Evolutionary conservation across 2,113 vertebrate species (phyloP), one percentile per base, ranked within the genome.

Genomic region (Albula goreensis): DNA sequence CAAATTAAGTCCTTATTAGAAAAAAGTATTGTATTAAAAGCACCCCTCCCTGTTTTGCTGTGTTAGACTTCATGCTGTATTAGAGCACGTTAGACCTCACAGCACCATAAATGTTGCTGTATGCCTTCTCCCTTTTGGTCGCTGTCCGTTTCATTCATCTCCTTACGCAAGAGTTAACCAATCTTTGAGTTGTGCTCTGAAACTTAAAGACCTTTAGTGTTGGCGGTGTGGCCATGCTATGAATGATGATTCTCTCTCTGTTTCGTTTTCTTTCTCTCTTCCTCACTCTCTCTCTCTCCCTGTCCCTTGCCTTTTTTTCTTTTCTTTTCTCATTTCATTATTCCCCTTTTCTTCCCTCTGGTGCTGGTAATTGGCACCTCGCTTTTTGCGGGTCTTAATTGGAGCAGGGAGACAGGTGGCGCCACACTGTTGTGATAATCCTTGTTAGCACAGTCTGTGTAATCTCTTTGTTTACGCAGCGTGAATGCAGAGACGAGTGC

Each of bases 381-480:
- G 56, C 90, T 95, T 94, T 92, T 90, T 91, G 87, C 91, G 91
- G 95, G 96, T 96, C 97, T 97, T 97, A 98, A 97, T 96, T 95
- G 93, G 93, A 94, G 94, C 93, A 95, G 93, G 94, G 95, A 95
- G 96, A 94, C 96, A 97, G 97, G 96, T 96, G 96, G 95, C 85
- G 90, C 96, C 96, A 94, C 95, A 95, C 93, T 97, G 91, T 96
- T 96, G 95, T 96, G 95, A 95, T 98, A 97, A 96, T 96, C 94
- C 95, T 95, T 94, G 94, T 97, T 96, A 96, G 95, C 93, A 93
- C 89, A 90, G 94, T 95, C 95, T 96, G 93, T 96, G 93, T 96
- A 96, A 97, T 96, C 95, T 96, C 96, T 96, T 97, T 97, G 95
- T 97, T 96, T 96, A 96, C 95, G 96, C 96, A 96, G 94, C 96